Evolutionary conservation across 2,113 vertebrate genomes (phyloP).

Genomic region (Mastomys natalensis): DNA sequence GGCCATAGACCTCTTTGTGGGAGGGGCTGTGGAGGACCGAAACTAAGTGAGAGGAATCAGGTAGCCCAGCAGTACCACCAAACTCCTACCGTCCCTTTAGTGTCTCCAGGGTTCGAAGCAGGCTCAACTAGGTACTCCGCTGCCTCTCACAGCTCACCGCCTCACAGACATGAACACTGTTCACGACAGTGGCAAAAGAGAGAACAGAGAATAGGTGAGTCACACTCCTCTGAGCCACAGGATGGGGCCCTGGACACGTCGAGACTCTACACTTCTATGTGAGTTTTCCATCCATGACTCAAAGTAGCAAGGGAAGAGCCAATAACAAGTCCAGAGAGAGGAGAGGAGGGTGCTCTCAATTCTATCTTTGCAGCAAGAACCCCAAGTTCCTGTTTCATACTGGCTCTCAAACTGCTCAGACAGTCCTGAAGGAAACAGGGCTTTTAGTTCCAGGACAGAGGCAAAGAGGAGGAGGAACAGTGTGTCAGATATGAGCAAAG

Average conservation of each 20-base stretch:
- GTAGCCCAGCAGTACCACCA: too few species aligned
- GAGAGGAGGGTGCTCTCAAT: too few species aligned
- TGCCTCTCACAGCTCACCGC: too few species aligned
- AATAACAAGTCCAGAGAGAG: not conserved
- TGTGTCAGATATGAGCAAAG: accelerated
- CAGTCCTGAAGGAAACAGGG: not conserved
- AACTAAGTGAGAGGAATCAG: too few species aligned
- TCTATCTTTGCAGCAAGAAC: not conserved
- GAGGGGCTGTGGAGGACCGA: too few species aligned
- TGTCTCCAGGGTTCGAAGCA: too few species aligned
- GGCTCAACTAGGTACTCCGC: too few species aligned
- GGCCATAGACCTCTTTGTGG: too few species aligned
- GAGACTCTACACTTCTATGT: not conserved
- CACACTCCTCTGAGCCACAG: not conserved
- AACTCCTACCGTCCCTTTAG: too few species aligned
- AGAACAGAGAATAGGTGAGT: not conserved
- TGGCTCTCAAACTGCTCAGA: not conserved
- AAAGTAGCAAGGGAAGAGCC: not conserved
- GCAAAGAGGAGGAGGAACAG: not conserved
- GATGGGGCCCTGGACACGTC: not conserved
- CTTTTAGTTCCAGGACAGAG: not conserved
- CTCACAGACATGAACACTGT: not conserved
- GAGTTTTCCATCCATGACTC: not conserved
- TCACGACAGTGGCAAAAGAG: not conserved
- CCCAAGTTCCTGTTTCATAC: not conserved